Conservation (phyloP, 2,888 invertebrate genomes). For the Spilarctia lutea region DNA sequence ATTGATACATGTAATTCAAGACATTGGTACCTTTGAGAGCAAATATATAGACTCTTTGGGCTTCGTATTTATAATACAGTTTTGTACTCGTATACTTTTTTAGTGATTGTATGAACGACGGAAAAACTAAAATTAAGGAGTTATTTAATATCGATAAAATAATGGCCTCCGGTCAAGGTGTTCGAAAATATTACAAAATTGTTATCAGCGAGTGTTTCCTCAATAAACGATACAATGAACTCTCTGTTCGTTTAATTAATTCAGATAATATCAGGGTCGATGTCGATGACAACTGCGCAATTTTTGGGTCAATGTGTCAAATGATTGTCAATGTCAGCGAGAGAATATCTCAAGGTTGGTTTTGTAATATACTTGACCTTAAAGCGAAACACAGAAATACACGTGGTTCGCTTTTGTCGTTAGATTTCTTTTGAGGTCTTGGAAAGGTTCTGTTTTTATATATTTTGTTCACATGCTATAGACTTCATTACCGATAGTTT, state of each 20-base stretch:
- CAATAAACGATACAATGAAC: slow-evolving; percentile 54
- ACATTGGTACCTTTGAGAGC: no score
- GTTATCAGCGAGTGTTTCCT: slow-evolving; percentile 46
- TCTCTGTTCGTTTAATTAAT: slow-evolving; percentile 39
- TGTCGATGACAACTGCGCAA: slow-evolving; percentile 21
- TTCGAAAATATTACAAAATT: slow-evolving; percentile 24
- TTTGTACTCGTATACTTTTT: no score
- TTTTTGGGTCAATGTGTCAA: slow-evolving; percentile 42
- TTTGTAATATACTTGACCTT: not conserved
- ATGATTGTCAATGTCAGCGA: not conserved
- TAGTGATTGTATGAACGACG: not conserved
- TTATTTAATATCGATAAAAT: slow-evolving; percentile 5
- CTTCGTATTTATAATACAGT: no score
- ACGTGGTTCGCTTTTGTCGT: not conserved
- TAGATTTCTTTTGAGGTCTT: not conserved
- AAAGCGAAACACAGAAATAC: not conserved
- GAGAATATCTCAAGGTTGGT: not conserved
- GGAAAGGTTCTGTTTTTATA: not conserved
- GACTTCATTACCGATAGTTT: not conserved
- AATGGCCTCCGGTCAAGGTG: slow-evolving; percentile 45
- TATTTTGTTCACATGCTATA: no score
- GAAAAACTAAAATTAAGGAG: not conserved
- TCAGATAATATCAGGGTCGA: slow-evolving; percentile 40
- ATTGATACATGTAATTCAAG: no score
- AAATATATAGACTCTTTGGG: no score